Base-by-base conservation (phyloP, 2,113 vertebrate genomes). In the Zosterops hypoxanthus region DNA sequence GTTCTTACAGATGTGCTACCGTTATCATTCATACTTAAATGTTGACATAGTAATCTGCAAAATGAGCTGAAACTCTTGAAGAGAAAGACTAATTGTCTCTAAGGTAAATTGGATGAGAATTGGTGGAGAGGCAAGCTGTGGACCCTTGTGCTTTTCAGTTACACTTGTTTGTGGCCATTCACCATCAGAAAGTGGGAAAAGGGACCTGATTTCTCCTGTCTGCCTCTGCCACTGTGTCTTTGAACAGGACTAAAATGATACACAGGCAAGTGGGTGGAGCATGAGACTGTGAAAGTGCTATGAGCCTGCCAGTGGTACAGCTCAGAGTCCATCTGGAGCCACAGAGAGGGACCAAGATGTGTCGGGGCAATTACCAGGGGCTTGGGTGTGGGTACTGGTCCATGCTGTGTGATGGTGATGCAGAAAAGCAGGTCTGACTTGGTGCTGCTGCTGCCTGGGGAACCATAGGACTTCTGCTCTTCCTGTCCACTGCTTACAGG, bases 301-400 rank as follows among this genome's bases (percentile, higher is more conserved):
- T n/a, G n/a, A n/a, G n/a, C n/a, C n/a, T n/a, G n/a, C n/a, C n/a
- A n/a, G n/a, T n/a, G n/a, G n/a, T n/a, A n/a, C n/a, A n/a, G n/a
- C n/a, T n/a, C n/a, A n/a, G 63, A 68, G 24, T 52, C 31, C 52
- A 56, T 42, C 56, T 84, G 65, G 49, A 80, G 66, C 41, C 46
- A 65, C 33, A 1, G 3, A 69, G 66, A 82, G 14, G 28, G 33
- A 5, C 22, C 63, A 86, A 53, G 59, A 26, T 0, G 0, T 36
- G 21, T 17, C 0, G 0, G 34, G 50, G 14, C 14, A 6, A 20
- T 68, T 31, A 19, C 31, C 14, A 0, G 0, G 17, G 49, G 31
- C 46, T 80, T 29, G 31, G 46, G 14, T 12, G 7, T 4, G 5
- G 21, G 14, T 44, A 66, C 42, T 0, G 0, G 14, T 1, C 0